phyloP scores from a whole-genome alignment of 1,140 invertebrate genomes.

The Hydropsyche tenuis region DNA sequence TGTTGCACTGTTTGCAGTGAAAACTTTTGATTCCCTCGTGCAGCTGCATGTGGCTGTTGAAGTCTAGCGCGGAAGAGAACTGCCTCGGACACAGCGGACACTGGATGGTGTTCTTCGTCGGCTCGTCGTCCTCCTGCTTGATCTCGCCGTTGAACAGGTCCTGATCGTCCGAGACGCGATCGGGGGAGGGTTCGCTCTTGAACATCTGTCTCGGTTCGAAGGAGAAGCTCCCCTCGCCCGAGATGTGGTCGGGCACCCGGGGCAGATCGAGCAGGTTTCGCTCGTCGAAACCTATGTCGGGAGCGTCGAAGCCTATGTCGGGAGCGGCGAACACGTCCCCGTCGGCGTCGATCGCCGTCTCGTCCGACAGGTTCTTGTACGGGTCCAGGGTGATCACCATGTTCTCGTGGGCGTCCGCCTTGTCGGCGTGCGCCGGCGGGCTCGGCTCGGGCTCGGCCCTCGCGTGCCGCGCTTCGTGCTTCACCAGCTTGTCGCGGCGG shows the following conservation, averaged over 20 bases:
- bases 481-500: slow-evolving; percentile 66
- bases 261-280: slow-evolving; percentile 55
- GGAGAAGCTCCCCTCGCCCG: slow-evolving; percentile 59
- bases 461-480: slow-evolving; percentile 66
- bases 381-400: slow-evolving; percentile 67
- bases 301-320: background rate
- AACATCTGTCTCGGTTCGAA: slow-evolving; percentile 52
- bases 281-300: slow-evolving; percentile 26
- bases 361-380: slow-evolving; percentile 57
- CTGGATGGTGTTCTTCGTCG: slow-evolving; percentile 59
- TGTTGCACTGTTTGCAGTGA: slow-evolving; percentile 67
- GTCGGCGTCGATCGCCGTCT: background rate
- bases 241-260: slow-evolving; percentile 62
- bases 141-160: slow-evolving; percentile 20
- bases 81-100: slow-evolving; percentile 63
- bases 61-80: slow-evolving; percentile 61
- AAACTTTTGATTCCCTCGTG: slow-evolving; percentile 60
- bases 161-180: slow-evolving; percentile 20
- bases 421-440: slow-evolving; percentile 34
- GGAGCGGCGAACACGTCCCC: background rate
- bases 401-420: slow-evolving; percentile 57
- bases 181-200: slow-evolving; percentile 19
- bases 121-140: slow-evolving; percentile 2
- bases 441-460: slow-evolving; percentile 35
- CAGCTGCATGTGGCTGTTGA: slow-evolving; percentile 60